These are phyloP conservation scores for Semibalanus balanoides DNA, from an alignment of 1,140 invertebrate species.

Conservation along the genomic window DNA sequence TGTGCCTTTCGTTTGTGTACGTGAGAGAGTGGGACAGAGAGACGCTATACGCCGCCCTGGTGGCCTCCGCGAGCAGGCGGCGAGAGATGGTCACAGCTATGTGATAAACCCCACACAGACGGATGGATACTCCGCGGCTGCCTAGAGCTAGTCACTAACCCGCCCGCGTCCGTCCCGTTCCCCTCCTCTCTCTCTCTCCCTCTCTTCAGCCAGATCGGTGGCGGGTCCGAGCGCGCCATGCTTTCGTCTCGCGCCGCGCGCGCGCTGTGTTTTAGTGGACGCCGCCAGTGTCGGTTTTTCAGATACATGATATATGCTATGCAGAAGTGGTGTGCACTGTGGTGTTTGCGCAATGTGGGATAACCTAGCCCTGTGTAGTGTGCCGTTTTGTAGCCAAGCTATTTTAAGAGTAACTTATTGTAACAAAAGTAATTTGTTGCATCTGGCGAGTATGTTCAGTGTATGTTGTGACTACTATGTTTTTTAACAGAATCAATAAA, in stretches of 20 bases:
- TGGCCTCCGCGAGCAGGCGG: too few relatives aligned
- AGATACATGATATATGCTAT: not conserved
- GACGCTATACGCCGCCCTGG: too few relatives aligned
- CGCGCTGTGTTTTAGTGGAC: too few relatives aligned
- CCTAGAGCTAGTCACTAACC: not conserved
- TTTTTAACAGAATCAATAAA: not conserved
- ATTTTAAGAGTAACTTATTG: slow-evolving; percentile 3
- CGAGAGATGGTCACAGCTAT: not conserved
- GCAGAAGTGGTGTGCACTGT: not conserved
- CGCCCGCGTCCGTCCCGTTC: too few relatives aligned
- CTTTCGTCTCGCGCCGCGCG: too few relatives aligned
- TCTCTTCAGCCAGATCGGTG: too few relatives aligned
- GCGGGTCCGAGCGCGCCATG: not conserved
- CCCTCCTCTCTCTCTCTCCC: not conserved
- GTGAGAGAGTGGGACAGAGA: too few relatives aligned
- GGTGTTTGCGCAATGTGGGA: not conserved
- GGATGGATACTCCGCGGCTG: not conserved
- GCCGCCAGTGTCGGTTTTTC: not conserved
- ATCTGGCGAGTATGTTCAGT: not conserved
- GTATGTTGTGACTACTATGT: slow-evolving; percentile 2
- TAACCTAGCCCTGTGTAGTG: not conserved
- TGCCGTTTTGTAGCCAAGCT: not conserved
- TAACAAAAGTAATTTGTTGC: not conserved
- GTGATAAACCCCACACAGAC: not conserved
- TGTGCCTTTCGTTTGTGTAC: too few relatives aligned